Percentiles rank a stretch among this genome's conserved stretches.
Evolutionary conservation across 2,113 vertebrate genomes (phyloP).

Genomic region (Protobothrops mucrosquamatus): DNA sequence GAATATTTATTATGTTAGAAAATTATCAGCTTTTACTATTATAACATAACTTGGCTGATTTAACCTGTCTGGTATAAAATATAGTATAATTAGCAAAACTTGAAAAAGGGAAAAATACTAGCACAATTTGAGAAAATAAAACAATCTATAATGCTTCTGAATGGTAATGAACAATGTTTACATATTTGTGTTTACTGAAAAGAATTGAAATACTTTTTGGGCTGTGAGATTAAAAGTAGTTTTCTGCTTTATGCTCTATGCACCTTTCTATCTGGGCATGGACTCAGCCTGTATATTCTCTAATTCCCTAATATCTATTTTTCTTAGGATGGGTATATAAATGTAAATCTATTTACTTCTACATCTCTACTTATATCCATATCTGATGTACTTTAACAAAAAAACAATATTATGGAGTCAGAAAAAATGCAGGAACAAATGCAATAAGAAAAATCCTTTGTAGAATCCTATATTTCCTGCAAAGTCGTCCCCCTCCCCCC

Average conservation of each 20-base stretch:
- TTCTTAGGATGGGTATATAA: too few species aligned
- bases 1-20: conserved; percentile 25
- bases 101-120: neutral
- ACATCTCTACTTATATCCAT: too few species aligned
- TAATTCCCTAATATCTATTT: neutral
- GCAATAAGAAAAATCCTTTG: neutral
- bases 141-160: neutral
- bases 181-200: conserved; percentile 7
- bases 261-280: neutral
- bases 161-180: neutral
- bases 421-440: neutral
- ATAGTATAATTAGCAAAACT: conserved; percentile 1
- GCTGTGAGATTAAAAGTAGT: neutral
- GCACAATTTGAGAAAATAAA: neutral
- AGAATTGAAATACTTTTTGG: neutral
- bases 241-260: neutral
- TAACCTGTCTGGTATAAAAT: conserved; percentile 3
- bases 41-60: neutral
- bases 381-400: too few species aligned
- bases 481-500: neutral
- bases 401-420: too few species aligned
- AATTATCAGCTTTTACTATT: conserved; percentile 17
- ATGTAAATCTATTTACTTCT: too few species aligned
- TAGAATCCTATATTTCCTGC: neutral
- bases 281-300: neutral